A percentile compares a stretch with the other conserved stretches of the same genome.
Conservation (phyloP, 2,888 invertebrate species). For the Caenorhabditis sp. region DNA sequence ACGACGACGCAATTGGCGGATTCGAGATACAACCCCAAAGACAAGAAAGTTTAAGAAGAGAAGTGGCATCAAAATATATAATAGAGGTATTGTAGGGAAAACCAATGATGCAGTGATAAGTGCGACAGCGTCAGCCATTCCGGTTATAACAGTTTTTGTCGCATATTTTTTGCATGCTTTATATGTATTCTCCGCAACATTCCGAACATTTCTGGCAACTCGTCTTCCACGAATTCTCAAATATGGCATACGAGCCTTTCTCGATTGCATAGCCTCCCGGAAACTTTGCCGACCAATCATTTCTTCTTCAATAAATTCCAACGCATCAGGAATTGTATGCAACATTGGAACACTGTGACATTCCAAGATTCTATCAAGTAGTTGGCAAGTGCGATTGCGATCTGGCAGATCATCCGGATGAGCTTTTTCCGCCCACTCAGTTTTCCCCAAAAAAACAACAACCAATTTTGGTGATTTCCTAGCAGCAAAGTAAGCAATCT, state of each 20-base stretch:
- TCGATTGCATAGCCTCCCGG: slow-evolving; percentile 53
- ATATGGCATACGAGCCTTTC: slow-evolving; percentile 64
- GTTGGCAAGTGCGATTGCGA: slow-evolving; percentile 65
- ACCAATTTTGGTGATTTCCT: slow-evolving; percentile 59
- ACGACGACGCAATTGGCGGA: slow-evolving; percentile 22
- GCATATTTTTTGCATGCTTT: slow-evolving; percentile 30
- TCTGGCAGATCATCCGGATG: slow-evolving; percentile 67
- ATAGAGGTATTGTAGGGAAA: slow-evolving; percentile 57
- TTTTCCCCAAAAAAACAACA: slow-evolving; percentile 53
- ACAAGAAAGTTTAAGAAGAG: slow-evolving; percentile 61
- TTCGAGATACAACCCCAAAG: slow-evolving; percentile 43
- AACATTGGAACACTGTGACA: slow-evolving; percentile 63
- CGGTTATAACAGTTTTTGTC: slow-evolving; percentile 35
- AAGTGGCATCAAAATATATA: slow-evolving; percentile 59
- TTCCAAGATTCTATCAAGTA: slow-evolving; percentile 66
- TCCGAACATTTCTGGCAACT: slow-evolving; percentile 31
- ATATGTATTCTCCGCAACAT: slow-evolving; percentile 14
- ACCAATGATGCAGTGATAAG: slow-evolving; percentile 49
- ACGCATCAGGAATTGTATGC: slow-evolving; percentile 59
- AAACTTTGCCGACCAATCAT: slow-evolving; percentile 65
- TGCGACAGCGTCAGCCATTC: slow-evolving; percentile 45
- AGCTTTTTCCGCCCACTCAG: slow-evolving; percentile 69
- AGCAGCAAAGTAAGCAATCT: slow-evolving; percentile 70
- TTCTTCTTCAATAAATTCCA: slow-evolving; percentile 68
- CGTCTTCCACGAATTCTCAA: slow-evolving; percentile 57